phyloP scores from a whole-genome alignment of 2,113 vertebrate species.

The Brienomyrus brachyistius region DNA sequence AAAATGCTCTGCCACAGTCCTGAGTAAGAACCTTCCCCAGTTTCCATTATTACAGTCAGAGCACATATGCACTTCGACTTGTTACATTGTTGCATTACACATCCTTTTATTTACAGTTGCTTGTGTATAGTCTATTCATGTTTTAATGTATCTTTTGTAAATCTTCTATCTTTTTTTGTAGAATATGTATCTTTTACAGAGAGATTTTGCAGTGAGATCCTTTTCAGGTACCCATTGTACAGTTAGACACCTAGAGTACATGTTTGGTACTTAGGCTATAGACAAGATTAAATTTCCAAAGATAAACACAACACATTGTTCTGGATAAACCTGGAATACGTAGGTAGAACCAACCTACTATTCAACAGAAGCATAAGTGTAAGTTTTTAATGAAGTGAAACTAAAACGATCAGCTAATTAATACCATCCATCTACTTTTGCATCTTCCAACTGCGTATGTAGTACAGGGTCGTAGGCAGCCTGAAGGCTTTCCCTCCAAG shows the following conservation, averaged over 20 bases:
- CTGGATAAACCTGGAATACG: neutral
- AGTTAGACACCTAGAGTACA: neutral
- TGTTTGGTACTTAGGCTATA: neutral
- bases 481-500: neutral
- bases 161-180: neutral
- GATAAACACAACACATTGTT: neutral
- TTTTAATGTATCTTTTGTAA: neutral
- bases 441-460: neutral
- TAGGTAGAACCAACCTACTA: neutral
- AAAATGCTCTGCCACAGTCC: neutral
- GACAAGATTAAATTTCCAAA: neutral
- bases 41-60: neutral
- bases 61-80: neutral
- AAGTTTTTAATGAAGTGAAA: neutral
- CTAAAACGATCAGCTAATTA: neutral
- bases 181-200: neutral
- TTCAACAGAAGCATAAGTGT: neutral
- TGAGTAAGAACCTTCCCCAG: neutral
- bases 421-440: neutral
- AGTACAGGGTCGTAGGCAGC: neutral
- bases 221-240: neutral
- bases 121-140: neutral
- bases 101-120: neutral
- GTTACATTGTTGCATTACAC: neutral
- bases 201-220: neutral